Base-by-base conservation (phyloP, 2,888 invertebrate species). In the Campoplex capitator region DNA sequence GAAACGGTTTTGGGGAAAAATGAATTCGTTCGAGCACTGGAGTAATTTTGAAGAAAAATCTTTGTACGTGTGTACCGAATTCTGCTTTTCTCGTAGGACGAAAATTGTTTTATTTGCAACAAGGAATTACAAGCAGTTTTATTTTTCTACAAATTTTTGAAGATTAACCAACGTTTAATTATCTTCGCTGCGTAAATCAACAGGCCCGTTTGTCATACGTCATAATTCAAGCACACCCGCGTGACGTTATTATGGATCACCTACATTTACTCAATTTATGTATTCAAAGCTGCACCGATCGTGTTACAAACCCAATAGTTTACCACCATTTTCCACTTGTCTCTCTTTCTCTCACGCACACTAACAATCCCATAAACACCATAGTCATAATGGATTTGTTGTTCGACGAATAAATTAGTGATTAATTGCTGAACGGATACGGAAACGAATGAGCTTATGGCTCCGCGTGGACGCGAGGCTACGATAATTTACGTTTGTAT, bases 321-420 rank as follows among this genome's bases (percentile, higher is more conserved):
- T 45, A 32, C 45, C 11, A 48, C 35, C 11, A 35, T 65, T 8
- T 83, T 62, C 67, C 32, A 8, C 32, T n/a, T 48, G 28, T 28
- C 62, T 48, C 51, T n/a, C 65, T 3, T 28, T 56, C 23, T 32
- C 32, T 23, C 35, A 68, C 56, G 18, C 18, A 38, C 35, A 68
- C 56, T 18, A 9, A 38, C 73, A 23, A 13, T 23, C 3, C 56
- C 16, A 23, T 23, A 70, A 85, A 75, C 76, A 48, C 35, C 67
- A 85, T 67, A 28, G 65, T 23, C 77, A 45, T 32, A 65, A 65
- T 83, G 54, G 65, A 79, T 83, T 79, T 80, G 76, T 79, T 70
- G 56, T 83, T 83, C 48, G 76, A 67, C 65, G 56, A 80, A 71
- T 71, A 80, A 86, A 86, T 83, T 73, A 83, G 65, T 38, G 65